A percentile compares a stretch with the other conserved stretches of the same genome.
These are phyloP conservation scores for Hipparchia sbordonii DNA, from an alignment of 2,888 invertebrate genomes.

Conservation along the genomic window DNA sequence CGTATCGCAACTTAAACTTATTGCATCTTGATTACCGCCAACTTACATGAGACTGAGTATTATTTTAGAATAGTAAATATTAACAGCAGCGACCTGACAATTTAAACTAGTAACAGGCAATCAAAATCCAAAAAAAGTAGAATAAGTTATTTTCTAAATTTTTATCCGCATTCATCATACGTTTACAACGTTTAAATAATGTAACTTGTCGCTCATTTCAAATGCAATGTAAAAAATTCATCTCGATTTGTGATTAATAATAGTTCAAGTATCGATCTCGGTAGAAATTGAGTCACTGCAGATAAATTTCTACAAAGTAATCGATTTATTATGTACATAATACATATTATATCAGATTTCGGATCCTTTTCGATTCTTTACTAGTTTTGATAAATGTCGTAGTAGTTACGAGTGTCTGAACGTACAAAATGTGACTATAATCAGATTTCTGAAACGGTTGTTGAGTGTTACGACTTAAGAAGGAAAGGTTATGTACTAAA, in stretches of 20 bases:
- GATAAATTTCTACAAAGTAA: conserved; percentile 35
- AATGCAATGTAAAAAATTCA: conserved; percentile 12
- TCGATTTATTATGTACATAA: conserved; percentile 32
- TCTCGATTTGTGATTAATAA: conserved; percentile 20
- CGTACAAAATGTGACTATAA: conserved; percentile 81
- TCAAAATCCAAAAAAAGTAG: conserved; percentile 51
- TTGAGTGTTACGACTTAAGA: conserved; percentile 48
- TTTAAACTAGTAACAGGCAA: conserved; percentile 45
- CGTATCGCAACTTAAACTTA: conserved; percentile 80
- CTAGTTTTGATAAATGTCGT: conserved; percentile 47
- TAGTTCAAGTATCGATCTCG: conserved; percentile 11
- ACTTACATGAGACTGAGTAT: conserved; percentile 81
- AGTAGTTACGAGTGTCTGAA: conserved; percentile 55
- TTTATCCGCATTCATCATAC: conserved; percentile 23
- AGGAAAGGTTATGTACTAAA: conserved; percentile 39
- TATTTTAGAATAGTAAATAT: conserved; percentile 70
- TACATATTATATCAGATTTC: conserved; percentile 39
- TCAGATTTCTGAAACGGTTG: conserved; percentile 58
- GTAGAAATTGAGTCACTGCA: conserved; percentile 24
- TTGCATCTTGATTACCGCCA: conserved; percentile 64
- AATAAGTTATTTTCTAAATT: conserved; percentile 27
- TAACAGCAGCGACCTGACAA: conserved; percentile 57
- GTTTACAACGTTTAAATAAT: conserved; percentile 9
- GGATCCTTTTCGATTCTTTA: conserved; percentile 53
- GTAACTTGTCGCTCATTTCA: conserved; percentile 18